These are phyloP conservation scores for Lasioglossum morio DNA, from an alignment of 2,888 invertebrate species.

Conservation along the genomic window DNA sequence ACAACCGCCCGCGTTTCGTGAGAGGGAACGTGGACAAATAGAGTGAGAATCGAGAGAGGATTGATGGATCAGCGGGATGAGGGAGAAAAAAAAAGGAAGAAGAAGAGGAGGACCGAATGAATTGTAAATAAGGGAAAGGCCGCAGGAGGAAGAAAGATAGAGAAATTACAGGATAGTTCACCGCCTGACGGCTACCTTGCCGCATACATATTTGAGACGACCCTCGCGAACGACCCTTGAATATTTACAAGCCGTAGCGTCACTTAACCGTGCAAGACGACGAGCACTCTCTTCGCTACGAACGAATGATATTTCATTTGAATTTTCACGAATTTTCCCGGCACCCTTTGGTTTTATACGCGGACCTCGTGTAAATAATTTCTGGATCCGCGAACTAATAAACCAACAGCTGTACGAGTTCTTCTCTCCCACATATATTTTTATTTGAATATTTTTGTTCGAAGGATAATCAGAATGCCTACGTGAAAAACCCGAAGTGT, in stretches of 20 bases:
- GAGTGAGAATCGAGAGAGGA: slow-evolving; percentile 5
- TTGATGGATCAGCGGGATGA: slow-evolving; percentile 29
- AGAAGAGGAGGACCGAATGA: neutral
- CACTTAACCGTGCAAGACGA: slow-evolving; percentile 1
- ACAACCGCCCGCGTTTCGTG: neutral
- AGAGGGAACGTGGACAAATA: neutral
- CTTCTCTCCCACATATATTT: no score
- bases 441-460: no score
- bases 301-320: neutral
- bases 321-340: neutral
- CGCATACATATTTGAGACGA: slow-evolving; percentile 2
- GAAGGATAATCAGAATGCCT: no score
- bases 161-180: neutral
- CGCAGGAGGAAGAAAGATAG: neutral
- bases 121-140: slow-evolving; percentile 21
- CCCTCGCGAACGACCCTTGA: neutral
- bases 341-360: neutral
- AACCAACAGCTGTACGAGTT: neutral
- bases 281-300: neutral
- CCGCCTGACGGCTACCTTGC: neutral
- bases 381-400: neutral
- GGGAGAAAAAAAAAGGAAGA: neutral
- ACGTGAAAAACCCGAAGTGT: no score
- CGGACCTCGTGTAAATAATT: neutral
- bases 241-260: neutral